Percentiles rank a stretch among this genome's conserved stretches.
phyloP scores from a whole-genome alignment of 1,140 invertebrate species.

The Listronotus oregonensis region DNA sequence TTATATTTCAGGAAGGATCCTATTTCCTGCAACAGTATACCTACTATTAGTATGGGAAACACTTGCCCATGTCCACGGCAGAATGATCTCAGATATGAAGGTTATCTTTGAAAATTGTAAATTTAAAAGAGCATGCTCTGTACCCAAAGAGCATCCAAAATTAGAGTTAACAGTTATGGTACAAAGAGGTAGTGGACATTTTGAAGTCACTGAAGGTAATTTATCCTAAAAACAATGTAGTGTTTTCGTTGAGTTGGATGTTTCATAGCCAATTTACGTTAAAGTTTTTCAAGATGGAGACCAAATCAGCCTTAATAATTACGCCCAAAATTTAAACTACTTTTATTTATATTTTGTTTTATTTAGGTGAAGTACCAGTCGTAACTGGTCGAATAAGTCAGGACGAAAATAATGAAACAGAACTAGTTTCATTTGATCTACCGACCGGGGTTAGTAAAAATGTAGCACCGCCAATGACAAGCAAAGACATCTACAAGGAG shows the following conservation, averaged over 20 bases:
- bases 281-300: too few species aligned
- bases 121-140: conserved; percentile 81
- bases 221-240: too few species aligned
- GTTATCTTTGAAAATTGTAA: conserved; percentile 86
- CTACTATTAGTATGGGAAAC: conserved; percentile 88
- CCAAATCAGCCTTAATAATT: too few species aligned
- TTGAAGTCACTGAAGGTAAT: conserved; percentile 66
- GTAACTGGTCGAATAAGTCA: conserved; percentile 67
- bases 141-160: conserved; percentile 69
- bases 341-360: too few species aligned
- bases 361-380: conserved; percentile 63
- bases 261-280: too few species aligned
- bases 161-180: conserved; percentile 78
- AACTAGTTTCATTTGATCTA: neutral
- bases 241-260: too few species aligned
- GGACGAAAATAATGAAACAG: neutral
- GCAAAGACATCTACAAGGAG: conserved; percentile 86
- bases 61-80: conserved; percentile 76
- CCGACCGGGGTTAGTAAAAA: neutral
- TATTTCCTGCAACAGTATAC: conserved; percentile 90
- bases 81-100: conserved; percentile 70
- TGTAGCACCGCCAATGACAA: conserved; percentile 8
- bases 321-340: too few species aligned
- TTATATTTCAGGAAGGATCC: conserved; percentile 68
- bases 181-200: conserved; percentile 78